Conservation (phyloP, 2,888 invertebrate species). For the Lycaena phlaeas region DNA sequence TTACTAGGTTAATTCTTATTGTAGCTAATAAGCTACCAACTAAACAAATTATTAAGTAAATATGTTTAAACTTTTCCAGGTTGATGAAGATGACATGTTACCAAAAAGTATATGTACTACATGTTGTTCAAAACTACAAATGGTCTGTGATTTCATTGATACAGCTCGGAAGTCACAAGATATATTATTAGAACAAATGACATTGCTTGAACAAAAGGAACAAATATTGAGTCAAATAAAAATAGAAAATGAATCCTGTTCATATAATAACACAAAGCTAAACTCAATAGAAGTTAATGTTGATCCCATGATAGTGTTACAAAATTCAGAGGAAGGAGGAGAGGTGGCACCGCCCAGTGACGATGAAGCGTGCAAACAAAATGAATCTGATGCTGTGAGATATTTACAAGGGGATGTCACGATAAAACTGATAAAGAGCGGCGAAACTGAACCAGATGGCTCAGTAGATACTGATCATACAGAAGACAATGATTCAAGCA, state of each 20-base stretch:
- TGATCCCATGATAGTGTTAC: constrained; percentile 79
- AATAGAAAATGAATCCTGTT: constrained; percentile 24
- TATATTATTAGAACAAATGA: constrained; percentile 56
- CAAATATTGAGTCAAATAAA: constrained; percentile 17
- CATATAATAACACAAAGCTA: constrained; percentile 34
- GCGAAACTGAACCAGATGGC: too few species aligned
- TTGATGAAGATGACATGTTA: constrained; percentile 76
- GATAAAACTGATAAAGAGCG: constrained; percentile 47
- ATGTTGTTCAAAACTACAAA: constrained; percentile 77
- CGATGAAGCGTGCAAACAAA: constrained; percentile 21
- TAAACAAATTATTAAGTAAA: too few species aligned
- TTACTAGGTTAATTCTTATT: too few species aligned
- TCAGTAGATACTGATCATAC: constrained; percentile 13
- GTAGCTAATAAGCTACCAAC: too few species aligned
- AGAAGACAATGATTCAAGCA: constrained; percentile 19
- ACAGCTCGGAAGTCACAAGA: constrained; percentile 77
- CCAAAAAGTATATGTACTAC: constrained; percentile 79
- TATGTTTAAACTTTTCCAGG: too few species aligned
- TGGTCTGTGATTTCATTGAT: constrained; percentile 78
- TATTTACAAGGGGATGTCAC: constrained; percentile 30
- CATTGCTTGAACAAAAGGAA: constrained; percentile 31
- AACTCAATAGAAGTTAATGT: constrained; percentile 79
- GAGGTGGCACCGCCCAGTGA: constrained; percentile 24
- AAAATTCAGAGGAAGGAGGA: constrained; percentile 70
- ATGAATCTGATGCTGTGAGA: constrained; percentile 37